Evolutionary conservation across 1,140 invertebrate genomes (phyloP), one percentile per base, ranked within the genome.

Genomic region (Calliphora vicina): DNA sequence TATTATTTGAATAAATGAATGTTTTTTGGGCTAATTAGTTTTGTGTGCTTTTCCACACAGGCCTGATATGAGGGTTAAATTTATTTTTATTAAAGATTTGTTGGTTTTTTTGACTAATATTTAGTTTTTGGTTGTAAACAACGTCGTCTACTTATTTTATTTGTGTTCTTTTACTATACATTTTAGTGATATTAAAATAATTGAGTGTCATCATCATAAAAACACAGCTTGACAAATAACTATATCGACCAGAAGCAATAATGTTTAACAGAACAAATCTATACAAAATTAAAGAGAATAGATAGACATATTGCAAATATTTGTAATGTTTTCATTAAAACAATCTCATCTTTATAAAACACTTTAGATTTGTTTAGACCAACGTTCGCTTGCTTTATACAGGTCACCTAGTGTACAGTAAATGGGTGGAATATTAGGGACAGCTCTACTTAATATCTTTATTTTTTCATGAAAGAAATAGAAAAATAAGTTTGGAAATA

Each of bases 201-300:
- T 78, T 42, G 42, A 23, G 35, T 78, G 74, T 78, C 74, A 43
- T 78, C 74, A 78, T 78, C 74, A 43, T 78, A 78, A 43, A 78
- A 43, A 78, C 35, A 23, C 35, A 43, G 74, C 20, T 4, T 78
- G 74, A 23, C 35, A 43, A 78, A 78, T 23, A 78, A n/a, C 23
- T 23, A 45, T 20, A 35, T 6, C 26, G 26, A 74, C 27, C 72
- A 74, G 9, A 8, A 29, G 45, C 13, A n/a, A 74, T 35, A 29
- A 35, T 17, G 26, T 35, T 35, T 35, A 12, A 26, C 25, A 50
- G 15, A 50, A 50, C 1, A 50, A 50, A 50, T 74, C 72, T 2
- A 35, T 35, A n/a, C n/a, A 35, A 35, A 35, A 35, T 35, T 8
- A 35, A 35, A 8, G 71, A 26, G 26, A 72, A 13, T 23, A 72